Base-by-base conservation (phyloP, 2,888 invertebrate species). In the Apamea epomidion region DNA sequence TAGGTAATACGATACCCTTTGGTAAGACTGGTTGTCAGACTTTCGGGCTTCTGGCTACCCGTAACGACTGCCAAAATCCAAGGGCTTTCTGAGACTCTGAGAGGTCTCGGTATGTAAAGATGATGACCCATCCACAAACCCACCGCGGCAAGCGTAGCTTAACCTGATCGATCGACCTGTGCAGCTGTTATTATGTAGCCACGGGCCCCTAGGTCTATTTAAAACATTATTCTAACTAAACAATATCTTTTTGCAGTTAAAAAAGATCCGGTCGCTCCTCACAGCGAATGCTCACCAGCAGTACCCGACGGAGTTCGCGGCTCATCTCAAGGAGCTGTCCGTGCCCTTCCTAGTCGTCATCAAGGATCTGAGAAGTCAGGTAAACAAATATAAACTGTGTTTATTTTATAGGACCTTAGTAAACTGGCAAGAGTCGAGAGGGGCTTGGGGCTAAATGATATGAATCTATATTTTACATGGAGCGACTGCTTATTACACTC, bases 311-410 rank as follows among this genome's bases (percentile, higher is more conserved):
- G 98, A 98, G 92, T 99, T 99, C 94, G 97, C 97, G 80, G 97
- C 97, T 76, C 98, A 98, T 88, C 96, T 99, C 80, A 98, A 99
- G 92, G 98, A 98, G 85, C 93, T 99, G 81, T 99, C 99, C 76
- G 97, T 98, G 90, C 98, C 99, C 48, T 98, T 99, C 92, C 98
- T 99, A 84, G 97, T 98, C 83, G 98, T 98, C 82, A 98, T 99
- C 87, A 98, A 98, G 96, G 99, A 99, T 95, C 97, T 99, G 16
- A 97, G 99, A 92, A 99, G 99, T 89, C 98, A 99, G 96, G 97
- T 65, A 65, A 37, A 6, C 2, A 29, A 62, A 62, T 16, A 29
- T 16, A 7, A 29, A 29, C 29, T 97, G n/a, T 25, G 14, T 65
- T 65, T 25, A 6, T 32, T 65, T 65, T 64, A 58, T 18, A 29